Base-by-base conservation (phyloP, 2,888 invertebrate genomes). In the Ganaspis brasiliensis region DNA sequence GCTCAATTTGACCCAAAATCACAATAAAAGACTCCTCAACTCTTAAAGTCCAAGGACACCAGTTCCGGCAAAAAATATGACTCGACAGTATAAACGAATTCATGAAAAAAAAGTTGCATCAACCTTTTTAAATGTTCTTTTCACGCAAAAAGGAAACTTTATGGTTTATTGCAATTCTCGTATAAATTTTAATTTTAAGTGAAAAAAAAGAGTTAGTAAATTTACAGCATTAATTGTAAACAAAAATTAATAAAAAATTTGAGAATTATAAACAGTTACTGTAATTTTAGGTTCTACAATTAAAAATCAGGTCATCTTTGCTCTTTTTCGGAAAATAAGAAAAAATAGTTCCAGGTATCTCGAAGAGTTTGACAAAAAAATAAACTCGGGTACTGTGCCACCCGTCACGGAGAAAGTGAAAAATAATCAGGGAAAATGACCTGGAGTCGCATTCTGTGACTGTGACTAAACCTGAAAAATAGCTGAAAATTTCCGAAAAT, bases 401-500 rank as follows among this genome's bases (percentile, higher is more conserved):
- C 56, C 37, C 72, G 61, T 71, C 8, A 59, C 26, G 73, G 80
- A 73, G 63, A 80, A 80, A 81, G 77, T 67, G 52, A 26, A n/a
- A 59, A 72, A 72, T 3, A 52, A 16, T 59, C 9, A 56, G 52
- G 67, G 12, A 37, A 59, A 59, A 40, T 72, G 40, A 59, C 31
- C 59, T 10, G 37, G 35, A 37, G 61, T 35, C 8, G 37, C 61
- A 67, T 21, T n/a, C 52, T 71, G 24, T 37, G 16, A 80, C 82
- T 85, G 86, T 86, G 86, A 86, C 87, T 72, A 85, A 87, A 85
- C 84, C n/a, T 87, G 88, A 87, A 88, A 88, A 87, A 87, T 85
- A 84, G 82, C 85, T 83, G 87, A 87, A 85, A 88, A 84, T 86
- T 84, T 83, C 59, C 56, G 81, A 81, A 83, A 85, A 83, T 45